phyloP scores from a whole-genome alignment of 2,113 vertebrate species.

The Urocolius indicus region DNA sequence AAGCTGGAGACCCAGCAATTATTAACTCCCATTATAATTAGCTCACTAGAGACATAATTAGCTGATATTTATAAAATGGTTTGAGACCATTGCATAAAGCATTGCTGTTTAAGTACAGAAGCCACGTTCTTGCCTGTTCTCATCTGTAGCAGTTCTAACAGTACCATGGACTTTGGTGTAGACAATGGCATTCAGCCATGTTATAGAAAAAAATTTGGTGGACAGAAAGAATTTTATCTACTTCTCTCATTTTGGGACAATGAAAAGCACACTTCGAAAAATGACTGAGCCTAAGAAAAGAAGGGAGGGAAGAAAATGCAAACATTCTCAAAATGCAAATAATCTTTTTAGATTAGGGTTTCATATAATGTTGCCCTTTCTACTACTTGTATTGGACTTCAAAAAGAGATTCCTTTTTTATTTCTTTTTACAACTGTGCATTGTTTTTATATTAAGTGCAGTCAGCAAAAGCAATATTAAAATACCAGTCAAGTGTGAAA shows the following conservation, averaged over 20 bases:
- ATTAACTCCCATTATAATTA: conserved; percentile 39
- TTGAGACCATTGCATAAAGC: background rate
- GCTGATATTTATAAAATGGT: background rate
- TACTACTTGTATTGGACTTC: conserved; percentile 28
- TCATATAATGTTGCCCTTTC: conserved; percentile 35
- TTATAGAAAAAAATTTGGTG: background rate
- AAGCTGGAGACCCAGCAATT: conserved; percentile 1
- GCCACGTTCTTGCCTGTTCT: background rate
- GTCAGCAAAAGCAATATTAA: conserved; percentile 68
- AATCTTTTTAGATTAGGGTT: conserved; percentile 9
- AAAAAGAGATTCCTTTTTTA: conserved; percentile 14
- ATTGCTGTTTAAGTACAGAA: background rate
- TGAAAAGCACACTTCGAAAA: background rate
- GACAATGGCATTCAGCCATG: background rate
- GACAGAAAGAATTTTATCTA: background rate
- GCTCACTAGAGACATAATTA: conserved; percentile 38
- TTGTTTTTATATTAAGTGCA: conserved; percentile 58
- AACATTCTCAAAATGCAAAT: conserved; percentile 38
- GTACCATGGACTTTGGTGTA: background rate
- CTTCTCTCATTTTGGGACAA: background rate
- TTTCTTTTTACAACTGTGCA: conserved; percentile 52
- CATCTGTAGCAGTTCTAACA: background rate
- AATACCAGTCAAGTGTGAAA: conserved; percentile 64
- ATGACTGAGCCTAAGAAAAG: background rate
- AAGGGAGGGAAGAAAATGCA: background rate